A percentile compares a stretch with the other conserved stretches of the same genome.
phyloP scores from a whole-genome alignment of 2,113 vertebrate species.

The Pygoscelis adeliae region DNA sequence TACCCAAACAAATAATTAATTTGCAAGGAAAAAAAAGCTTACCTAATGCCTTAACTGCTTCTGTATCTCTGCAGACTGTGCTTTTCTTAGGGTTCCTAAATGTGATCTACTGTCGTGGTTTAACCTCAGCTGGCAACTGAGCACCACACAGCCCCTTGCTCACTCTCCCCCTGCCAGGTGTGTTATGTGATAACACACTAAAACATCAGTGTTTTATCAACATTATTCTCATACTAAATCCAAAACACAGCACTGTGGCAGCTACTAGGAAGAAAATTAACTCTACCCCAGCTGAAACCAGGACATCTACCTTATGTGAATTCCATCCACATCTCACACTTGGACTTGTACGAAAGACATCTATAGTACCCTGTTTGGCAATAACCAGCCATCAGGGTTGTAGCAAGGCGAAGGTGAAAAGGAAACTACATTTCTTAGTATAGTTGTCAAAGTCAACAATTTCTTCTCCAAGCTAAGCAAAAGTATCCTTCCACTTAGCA shows the following conservation, averaged over 20 bases:
- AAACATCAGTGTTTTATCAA: too few relatives aligned
- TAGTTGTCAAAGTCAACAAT: background rate
- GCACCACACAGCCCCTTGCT: too few relatives aligned
- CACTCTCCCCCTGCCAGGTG: too few relatives aligned
- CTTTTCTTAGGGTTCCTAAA: background rate
- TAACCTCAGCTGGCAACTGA: too few relatives aligned
- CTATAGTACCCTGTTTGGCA: background rate
- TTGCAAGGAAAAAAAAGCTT: background rate
- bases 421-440: background rate
- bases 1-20: background rate
- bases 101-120: too few relatives aligned
- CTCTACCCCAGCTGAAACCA: too few relatives aligned
- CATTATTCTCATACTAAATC: too few relatives aligned
- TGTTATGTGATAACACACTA: too few relatives aligned
- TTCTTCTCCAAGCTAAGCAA: background rate
- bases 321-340: background rate
- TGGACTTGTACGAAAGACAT: background rate
- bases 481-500: background rate
- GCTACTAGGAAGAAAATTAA: too few relatives aligned
- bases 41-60: background rate
- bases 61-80: background rate
- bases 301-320: background rate
- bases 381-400: background rate
- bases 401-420: background rate
- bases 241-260: too few relatives aligned